Evolutionary conservation across 2,797 vertebrate genomes (phyloP).

Genomic region (Hemibagrus guttatus): DNA sequence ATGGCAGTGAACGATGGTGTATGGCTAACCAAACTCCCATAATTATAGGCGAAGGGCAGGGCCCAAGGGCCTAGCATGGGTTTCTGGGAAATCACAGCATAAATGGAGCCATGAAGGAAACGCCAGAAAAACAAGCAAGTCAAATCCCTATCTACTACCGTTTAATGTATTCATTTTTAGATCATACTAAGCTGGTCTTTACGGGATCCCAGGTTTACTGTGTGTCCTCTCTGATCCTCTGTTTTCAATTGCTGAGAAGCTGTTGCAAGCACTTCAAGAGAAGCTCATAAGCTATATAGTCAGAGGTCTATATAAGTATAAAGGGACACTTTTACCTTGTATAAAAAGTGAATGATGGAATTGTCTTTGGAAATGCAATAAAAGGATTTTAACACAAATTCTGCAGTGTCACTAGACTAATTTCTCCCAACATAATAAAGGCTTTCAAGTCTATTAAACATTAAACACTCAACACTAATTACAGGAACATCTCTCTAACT

Average conservation of each 20-base stretch:
- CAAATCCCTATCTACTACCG: constrained; percentile 27
- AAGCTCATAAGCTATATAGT: constrained; percentile 5
- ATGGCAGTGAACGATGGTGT: constrained; percentile 57
- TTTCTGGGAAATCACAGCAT: constrained; percentile 61
- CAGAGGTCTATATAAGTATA: not conserved
- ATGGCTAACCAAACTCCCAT: constrained; percentile 57
- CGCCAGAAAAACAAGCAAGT: constrained; percentile 44
- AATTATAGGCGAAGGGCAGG: constrained; percentile 56
- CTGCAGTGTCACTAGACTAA: not conserved
- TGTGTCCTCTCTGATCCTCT: constrained; percentile 8
- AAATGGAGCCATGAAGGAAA: constrained; percentile 52
- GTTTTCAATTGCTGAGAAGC: not conserved
- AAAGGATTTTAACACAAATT: not conserved
- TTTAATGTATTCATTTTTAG: constrained; percentile 45
- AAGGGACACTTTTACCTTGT: not conserved
- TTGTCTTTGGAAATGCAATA: not conserved
- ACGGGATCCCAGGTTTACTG: constrained; percentile 20
- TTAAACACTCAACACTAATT: not conserved
- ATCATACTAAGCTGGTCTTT: constrained; percentile 32
- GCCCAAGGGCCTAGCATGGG: constrained; percentile 49
- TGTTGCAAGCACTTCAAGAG: constrained; percentile 23
- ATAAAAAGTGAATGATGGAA: not conserved
- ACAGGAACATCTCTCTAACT: not conserved
- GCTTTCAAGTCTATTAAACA: constrained; percentile 6
- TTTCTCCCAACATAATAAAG: not conserved